These are phyloP conservation scores for Gymnoscelis rufifasciata DNA, from an alignment of 2,888 invertebrate species.

Conservation along the genomic window DNA sequence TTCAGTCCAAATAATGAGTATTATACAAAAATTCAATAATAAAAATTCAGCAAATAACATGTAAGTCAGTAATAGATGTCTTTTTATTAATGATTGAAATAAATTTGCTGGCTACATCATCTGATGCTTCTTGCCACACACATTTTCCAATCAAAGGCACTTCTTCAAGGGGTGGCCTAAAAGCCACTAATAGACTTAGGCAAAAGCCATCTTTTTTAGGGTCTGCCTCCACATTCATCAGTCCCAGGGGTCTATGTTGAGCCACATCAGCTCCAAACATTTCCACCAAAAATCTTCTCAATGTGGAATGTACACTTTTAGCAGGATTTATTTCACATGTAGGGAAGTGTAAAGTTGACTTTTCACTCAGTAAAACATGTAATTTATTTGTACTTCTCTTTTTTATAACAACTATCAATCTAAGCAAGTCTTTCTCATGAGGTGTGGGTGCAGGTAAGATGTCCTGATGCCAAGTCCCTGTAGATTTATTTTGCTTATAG, in stretches of 20 bases:
- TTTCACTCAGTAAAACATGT: constrained; percentile 91
- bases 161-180: constrained; percentile 90
- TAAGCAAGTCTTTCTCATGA: constrained; percentile 85
- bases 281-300: constrained; percentile 94
- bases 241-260: constrained; percentile 89
- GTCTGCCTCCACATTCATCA: constrained; percentile 86
- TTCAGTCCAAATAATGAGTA: constrained; percentile 19
- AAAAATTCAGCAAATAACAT: constrained; percentile 85
- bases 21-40: constrained; percentile 12
- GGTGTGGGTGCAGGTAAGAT: constrained; percentile 84
- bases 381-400: constrained; percentile 89
- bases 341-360: constrained; percentile 90
- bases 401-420: constrained; percentile 88
- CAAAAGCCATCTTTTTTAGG: constrained; percentile 86
- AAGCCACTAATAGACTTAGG: constrained; percentile 89
- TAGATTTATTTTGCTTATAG: constrained; percentile 54
- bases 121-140: constrained; percentile 90
- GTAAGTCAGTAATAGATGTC: constrained; percentile 88
- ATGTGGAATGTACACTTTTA: constrained; percentile 90
- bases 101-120: constrained; percentile 83
- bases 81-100: constrained; percentile 83
- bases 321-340: constrained; percentile 92
- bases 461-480: constrained; percentile 82
- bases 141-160: constrained; percentile 92
- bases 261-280: constrained; percentile 93